phyloP scores from a whole-genome alignment of 2,888 invertebrate species.

The Yponomeuta cagnagella region DNA sequence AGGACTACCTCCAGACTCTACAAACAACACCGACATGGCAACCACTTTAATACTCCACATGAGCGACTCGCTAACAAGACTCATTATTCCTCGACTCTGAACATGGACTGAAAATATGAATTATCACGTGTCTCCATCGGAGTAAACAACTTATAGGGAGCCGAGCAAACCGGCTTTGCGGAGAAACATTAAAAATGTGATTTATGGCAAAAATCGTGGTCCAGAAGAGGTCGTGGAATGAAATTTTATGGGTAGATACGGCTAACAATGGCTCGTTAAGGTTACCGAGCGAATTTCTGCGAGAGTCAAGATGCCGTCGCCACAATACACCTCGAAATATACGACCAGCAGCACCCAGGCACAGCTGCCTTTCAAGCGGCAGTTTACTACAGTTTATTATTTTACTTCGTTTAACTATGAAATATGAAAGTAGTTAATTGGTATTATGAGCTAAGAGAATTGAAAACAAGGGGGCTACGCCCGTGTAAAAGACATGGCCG shows the following conservation, averaged over 20 bases:
- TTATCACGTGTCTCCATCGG: conserved; percentile 10
- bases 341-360: conserved; percentile 2
- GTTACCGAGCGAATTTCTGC: conserved; percentile 21
- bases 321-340: conserved; percentile 4
- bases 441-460: conserved; percentile 59
- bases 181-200: conserved; percentile 24
- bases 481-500: conserved; percentile 46
- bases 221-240: conserved; percentile 24
- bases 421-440: conserved; percentile 63
- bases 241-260: conserved; percentile 38
- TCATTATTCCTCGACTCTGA: conserved; percentile 28
- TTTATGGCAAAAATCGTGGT: conserved; percentile 24
- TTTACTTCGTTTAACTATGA: conserved; percentile 34
- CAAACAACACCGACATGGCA: conserved; percentile 37
- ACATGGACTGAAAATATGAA: background rate
- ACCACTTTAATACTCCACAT: conserved; percentile 42
- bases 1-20: conserved; percentile 61
- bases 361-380: conserved; percentile 6
- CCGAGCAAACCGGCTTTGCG: background rate
- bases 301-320: conserved; percentile 20
- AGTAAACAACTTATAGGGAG: conserved; percentile 5
- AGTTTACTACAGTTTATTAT: background rate
- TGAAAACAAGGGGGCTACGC: conserved; percentile 45
- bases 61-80: conserved; percentile 43
- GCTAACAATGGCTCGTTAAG: conserved; percentile 41